These are phyloP conservation scores for Mobula birostris DNA, from an alignment of 2,113 vertebrate genomes.

Conservation along the genomic window DNA sequence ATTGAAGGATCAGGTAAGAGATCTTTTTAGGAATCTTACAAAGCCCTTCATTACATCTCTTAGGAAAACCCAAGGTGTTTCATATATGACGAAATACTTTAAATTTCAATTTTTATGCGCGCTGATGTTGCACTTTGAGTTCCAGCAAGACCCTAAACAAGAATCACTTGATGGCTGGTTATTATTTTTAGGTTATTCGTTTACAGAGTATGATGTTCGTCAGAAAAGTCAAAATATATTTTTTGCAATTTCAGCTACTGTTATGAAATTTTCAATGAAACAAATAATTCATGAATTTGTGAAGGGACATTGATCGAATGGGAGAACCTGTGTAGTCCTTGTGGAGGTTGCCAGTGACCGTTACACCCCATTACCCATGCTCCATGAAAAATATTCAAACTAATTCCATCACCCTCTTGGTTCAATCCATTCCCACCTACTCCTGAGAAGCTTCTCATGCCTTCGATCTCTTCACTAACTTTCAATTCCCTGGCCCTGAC, in stretches of 20 bases:
- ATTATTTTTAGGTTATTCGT: neutral
- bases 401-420: too few species aligned
- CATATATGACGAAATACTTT: neutral
- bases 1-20: too few species aligned
- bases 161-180: neutral
- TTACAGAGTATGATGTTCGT: neutral
- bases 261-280: neutral
- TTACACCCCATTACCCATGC: too few species aligned
- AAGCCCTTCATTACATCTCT: neutral
- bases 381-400: too few species aligned
- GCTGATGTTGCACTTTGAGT: neutral
- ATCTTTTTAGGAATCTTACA: neutral
- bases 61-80: neutral
- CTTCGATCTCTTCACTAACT: too few species aligned
- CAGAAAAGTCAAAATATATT: neutral
- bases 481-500: too few species aligned
- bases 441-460: too few species aligned
- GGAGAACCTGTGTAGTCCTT: too few species aligned
- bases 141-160: neutral
- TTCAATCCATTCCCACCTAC: too few species aligned
- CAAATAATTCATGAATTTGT: too few species aligned
- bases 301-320: too few species aligned
- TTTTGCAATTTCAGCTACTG: neutral
- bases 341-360: too few species aligned
- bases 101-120: neutral